Evolutionary conservation across 1,140 invertebrate species (phyloP).

Genomic region (Idris sp.): DNA sequence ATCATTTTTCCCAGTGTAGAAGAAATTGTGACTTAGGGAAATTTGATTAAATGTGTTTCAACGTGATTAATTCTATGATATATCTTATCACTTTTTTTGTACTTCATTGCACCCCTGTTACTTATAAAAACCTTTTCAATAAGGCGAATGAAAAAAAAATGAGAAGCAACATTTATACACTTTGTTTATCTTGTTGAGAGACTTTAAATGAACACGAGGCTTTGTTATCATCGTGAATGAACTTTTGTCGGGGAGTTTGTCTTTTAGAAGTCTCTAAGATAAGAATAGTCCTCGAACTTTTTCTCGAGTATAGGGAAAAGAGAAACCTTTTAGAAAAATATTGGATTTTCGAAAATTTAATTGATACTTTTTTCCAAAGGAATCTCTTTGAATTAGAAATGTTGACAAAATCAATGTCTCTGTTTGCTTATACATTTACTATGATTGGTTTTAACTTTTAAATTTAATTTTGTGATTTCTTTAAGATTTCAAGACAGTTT

Average conservation of each 20-base stretch:
- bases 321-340: conserved; percentile 46
- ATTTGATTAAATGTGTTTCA: too few relatives aligned
- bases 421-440: conserved; percentile 17
- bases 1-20: too few relatives aligned
- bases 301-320: conserved; percentile 25
- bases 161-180: conserved; percentile 51
- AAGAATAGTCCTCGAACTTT: conserved; percentile 49
- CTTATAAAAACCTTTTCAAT: conserved; percentile 22
- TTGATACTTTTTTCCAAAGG: conserved; percentile 35
- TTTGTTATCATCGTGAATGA: conserved; percentile 59
- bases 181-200: conserved; percentile 54
- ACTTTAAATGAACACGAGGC: conserved; percentile 57
- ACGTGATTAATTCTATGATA: too few relatives aligned
- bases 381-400: conserved; percentile 26
- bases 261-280: conserved; percentile 37
- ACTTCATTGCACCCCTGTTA: too few relatives aligned
- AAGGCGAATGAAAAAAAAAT: conserved; percentile 8
- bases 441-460: conserved; percentile 24
- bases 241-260: conserved; percentile 55
- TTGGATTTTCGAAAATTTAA: conserved; percentile 49
- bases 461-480: conserved; percentile 19
- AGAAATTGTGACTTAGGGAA: too few relatives aligned
- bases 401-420: conserved; percentile 7
- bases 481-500: conserved; percentile 10
- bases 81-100: too few relatives aligned